Evolutionary conservation across 2,888 invertebrate species (phyloP), one percentile per base, ranked within the genome.

Genomic region (Smittia aterrima): DNA sequence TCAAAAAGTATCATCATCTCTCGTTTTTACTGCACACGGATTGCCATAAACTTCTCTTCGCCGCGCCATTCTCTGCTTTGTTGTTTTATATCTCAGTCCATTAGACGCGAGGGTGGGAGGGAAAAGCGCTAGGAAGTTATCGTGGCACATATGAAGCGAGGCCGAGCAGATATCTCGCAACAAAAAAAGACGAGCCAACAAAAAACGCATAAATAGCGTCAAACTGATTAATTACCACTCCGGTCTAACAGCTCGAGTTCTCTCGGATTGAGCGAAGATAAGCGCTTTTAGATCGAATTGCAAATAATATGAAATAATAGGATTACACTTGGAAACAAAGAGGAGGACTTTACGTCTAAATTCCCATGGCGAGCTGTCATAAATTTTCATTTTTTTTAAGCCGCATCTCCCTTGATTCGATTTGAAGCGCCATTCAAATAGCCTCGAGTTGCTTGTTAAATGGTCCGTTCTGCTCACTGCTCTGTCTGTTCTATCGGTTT

Each of bases 181-280:
- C 11, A 24, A 13, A 24, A 41, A 67, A 40, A 53, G 22, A 22
- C 7, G 25, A 67, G 47, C 32, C 32, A 22, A 54, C 70, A 53
- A 70, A 70, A n/a, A 70, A 54, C 47, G 27, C n/a, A 70, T 27
- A 70, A 70, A 70, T 70, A 53, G 70, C 54, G 70, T 54, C 54
- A 27, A 70, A 54, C 54, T 70, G 70, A 70, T 70, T 70, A 70
- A 70, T 70, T 54, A 41, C 32, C 25, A n/a, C 47, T 16, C 16
- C 2, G n/a, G 47, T 47, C 16, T 11, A 16, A 47, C 47, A 2
- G 22, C 13, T 4, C 58, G 58, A 32, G 47, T 6, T 11, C 24
- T 22, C 22, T 4, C 24, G 20, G 58, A 22, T 20, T 62, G 22
- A 62, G 22, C 4, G 20, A 20, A 20, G 58, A 62, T 47, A 47